Base-by-base conservation (phyloP, 2,888 invertebrate species). In the Autographa pulchrina region DNA sequence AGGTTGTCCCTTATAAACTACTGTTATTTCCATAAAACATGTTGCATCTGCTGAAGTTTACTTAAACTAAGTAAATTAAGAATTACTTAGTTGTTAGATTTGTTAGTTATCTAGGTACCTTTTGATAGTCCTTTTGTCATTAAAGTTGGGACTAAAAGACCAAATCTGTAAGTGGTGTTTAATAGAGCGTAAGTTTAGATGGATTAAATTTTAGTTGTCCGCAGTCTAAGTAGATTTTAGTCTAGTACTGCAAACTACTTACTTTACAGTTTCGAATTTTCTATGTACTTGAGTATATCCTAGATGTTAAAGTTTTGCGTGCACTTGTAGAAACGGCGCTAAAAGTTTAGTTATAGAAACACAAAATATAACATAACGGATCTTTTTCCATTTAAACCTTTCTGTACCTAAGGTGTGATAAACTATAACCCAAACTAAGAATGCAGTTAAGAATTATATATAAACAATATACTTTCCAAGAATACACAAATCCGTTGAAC, bases 1-100 rank as follows among this genome's bases (percentile, higher is more conserved):
- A 63, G 60, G 63, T 32, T 67, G 79, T 75, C 75, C 72, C 79
- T 65, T 68, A 4, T 20, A 61, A 59, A 68, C 59, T 41, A 61
- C 72, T 68, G 59, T 59, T 59, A 32, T 59, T 32, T 32, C 31
- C 14, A 59, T 59, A 16, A 54, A 54, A 56, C 54, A 48, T 48
- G 20, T 4, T 20, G 54, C 54, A 48, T 56, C 54, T 56, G 25
- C 63, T 59, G 32, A 31, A 32, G 43, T 32, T 25, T 25, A 56
- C 54, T 56, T 25, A 56, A 25, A 2, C 18, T 25, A 8, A 13
- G 20, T 56, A 4, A 56, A 2, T 25, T 56, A 5, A 25, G 20
- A 5, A 56, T 0, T 25, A 9, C 18, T 56, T 5, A 25, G 25
- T 25, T 0, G 0, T 9, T 4, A 9, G 9, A 54, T 54, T 54